phyloP scores from a whole-genome alignment of 2,888 invertebrate species.

The Cryptocephalus moraei region DNA sequence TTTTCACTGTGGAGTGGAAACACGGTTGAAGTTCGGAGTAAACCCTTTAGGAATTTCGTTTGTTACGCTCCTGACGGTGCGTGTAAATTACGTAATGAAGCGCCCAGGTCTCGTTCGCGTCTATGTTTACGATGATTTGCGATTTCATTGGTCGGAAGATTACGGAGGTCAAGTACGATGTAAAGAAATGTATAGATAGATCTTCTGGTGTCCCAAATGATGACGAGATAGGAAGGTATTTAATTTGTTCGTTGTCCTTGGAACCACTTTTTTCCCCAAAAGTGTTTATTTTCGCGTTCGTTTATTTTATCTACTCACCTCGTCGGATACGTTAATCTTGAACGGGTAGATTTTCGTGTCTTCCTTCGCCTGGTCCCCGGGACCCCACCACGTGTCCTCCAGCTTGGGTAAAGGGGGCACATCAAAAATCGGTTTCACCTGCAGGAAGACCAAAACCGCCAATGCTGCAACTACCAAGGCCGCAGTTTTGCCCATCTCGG shows the following conservation, averaged over 20 bases:
- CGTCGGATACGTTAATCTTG: conserved; percentile 47
- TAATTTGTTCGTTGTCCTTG: too few species aligned
- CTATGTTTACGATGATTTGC: too few species aligned
- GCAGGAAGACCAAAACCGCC: background rate
- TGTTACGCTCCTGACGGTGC: too few species aligned
- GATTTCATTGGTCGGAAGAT: background rate
- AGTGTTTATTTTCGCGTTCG: background rate
- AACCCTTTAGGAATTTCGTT: too few species aligned
- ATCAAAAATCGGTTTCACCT: conserved; percentile 4
- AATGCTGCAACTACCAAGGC: background rate
- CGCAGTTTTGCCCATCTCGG: too few species aligned
- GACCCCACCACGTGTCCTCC: conserved; percentile 50
- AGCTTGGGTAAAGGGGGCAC: conserved; percentile 20
- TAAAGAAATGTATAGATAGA: conserved; percentile 23
- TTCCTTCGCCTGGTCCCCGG: conserved; percentile 39
- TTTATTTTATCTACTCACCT: conserved; percentile 37
- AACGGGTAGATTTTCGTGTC: conserved; percentile 47
- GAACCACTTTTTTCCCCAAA: too few species aligned
- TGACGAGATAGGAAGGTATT: too few species aligned
- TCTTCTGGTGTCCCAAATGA: too few species aligned
- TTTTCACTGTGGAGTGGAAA: too few species aligned
- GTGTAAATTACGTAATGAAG: too few species aligned
- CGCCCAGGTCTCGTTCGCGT: too few species aligned
- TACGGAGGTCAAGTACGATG: background rate
- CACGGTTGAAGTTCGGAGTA: too few species aligned